Evolutionary conservation across 1,140 invertebrate species (phyloP).

Genomic region (Neotoxoptera formosana): DNA sequence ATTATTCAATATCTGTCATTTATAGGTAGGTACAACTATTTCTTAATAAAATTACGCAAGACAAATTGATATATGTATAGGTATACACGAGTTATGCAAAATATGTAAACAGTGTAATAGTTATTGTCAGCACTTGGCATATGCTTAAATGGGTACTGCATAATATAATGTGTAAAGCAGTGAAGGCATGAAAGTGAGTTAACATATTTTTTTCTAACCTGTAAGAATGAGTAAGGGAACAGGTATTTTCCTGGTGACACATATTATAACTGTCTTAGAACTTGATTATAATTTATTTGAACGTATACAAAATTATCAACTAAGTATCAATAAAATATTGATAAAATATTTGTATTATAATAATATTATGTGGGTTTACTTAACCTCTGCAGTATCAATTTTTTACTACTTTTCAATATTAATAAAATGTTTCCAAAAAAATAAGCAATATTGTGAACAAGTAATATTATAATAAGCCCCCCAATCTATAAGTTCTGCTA

Average conservation of each 20-base stretch:
- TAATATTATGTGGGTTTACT: not conserved
- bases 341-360: not conserved
- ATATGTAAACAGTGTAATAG: not conserved
- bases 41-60: slow-evolving; percentile 20
- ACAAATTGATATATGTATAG: not conserved
- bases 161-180: not conserved
- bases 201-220: not conserved
- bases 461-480: not conserved
- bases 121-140: not conserved
- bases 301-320: not conserved
- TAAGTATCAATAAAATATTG: not conserved
- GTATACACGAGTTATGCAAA: not conserved
- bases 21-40: not conserved
- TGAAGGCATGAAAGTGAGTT: not conserved
- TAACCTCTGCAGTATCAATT: not conserved
- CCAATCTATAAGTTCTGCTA: too few species aligned
- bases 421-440: not conserved
- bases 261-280: not conserved
- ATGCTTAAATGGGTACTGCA: not conserved
- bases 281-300: not conserved
- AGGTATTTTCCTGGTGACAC: not conserved
- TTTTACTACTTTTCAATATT: not conserved
- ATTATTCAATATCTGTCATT: slow-evolving; percentile 24
- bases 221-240: not conserved
- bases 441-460: not conserved